These are phyloP conservation scores for Silurus asotus DNA, from an alignment of 2,113 vertebrate genomes.

Conservation along the genomic window DNA sequence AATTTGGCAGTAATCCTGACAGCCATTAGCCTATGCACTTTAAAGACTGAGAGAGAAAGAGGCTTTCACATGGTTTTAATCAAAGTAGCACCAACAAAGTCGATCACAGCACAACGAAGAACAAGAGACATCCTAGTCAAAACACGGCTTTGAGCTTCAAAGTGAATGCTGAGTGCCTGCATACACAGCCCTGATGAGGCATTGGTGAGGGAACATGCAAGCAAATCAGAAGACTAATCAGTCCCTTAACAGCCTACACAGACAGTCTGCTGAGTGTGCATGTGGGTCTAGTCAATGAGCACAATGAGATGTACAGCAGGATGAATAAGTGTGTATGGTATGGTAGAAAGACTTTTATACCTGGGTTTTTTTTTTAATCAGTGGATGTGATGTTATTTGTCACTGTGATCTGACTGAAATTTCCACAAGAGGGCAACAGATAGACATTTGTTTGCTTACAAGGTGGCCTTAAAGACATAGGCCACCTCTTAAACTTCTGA, in stretches of 20 bases:
- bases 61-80: slow-evolving; percentile 54
- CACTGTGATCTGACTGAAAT: slow-evolving; percentile 9
- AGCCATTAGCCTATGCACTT: slow-evolving; percentile 33
- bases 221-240: slow-evolving; percentile 43
- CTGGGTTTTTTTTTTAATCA: slow-evolving; percentile 6
- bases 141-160: slow-evolving; percentile 49
- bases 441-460: slow-evolving; percentile 1
- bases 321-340: background rate
- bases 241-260: slow-evolving; percentile 35
- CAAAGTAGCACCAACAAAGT: slow-evolving; percentile 55
- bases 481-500: background rate
- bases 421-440: slow-evolving; percentile 48
- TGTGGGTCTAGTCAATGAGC: slow-evolving; percentile 35
- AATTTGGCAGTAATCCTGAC: slow-evolving; percentile 44
- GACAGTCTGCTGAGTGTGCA: slow-evolving; percentile 22
- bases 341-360: slow-evolving; percentile 13
- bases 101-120: slow-evolving; percentile 42
- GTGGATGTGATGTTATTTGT: background rate
- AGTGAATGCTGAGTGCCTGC: slow-evolving; percentile 39
- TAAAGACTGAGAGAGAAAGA: slow-evolving; percentile 35
- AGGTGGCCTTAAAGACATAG: slow-evolving; percentile 1
- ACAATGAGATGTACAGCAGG: slow-evolving; percentile 20
- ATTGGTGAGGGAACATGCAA: slow-evolving; percentile 24
- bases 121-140: slow-evolving; percentile 50
- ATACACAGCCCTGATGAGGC: slow-evolving; percentile 44